These are phyloP conservation scores for Lasioglossum pauxillum DNA, from an alignment of 2,888 invertebrate species.

Conservation along the genomic window DNA sequence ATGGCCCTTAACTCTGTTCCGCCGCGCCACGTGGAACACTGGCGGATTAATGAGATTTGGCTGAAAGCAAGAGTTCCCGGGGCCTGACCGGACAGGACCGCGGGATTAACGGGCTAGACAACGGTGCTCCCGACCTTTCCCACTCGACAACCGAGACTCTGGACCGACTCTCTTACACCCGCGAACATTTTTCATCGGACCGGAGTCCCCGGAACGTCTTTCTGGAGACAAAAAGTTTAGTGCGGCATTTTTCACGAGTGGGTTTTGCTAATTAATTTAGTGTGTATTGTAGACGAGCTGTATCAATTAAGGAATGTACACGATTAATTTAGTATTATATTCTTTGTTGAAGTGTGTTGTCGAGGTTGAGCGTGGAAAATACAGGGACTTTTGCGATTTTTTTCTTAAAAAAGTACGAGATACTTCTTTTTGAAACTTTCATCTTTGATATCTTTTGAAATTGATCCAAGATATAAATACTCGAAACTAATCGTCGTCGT, in stretches of 20 bases:
- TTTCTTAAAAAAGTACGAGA: background rate
- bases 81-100: background rate
- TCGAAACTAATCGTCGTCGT: too few relatives aligned
- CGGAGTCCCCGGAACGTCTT: background rate
- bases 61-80: slow-evolving; percentile 22
- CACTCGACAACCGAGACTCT: background rate
- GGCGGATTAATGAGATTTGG: slow-evolving; percentile 42
- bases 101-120: slow-evolving; percentile 34
- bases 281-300: background rate
- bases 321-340: too few relatives aligned
- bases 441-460: too few relatives aligned
- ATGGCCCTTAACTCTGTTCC: slow-evolving; percentile 37
- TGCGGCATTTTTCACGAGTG: background rate
- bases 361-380: background rate
- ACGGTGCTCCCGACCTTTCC: slow-evolving; percentile 14
- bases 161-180: slow-evolving; percentile 1
- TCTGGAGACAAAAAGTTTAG: background rate
- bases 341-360: too few relatives aligned
- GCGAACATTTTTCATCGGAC: background rate
- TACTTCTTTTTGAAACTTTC: too few relatives aligned
- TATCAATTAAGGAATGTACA: background rate
- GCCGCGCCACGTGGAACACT: slow-evolving; percentile 24
- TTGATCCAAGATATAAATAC: too few relatives aligned
- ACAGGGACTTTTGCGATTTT: background rate
- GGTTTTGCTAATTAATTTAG: background rate